A percentile compares a stretch with the other conserved stretches of the same genome.
Conservation (phyloP, 2,113 vertebrate genomes). For the Pelusios castaneus region DNA sequence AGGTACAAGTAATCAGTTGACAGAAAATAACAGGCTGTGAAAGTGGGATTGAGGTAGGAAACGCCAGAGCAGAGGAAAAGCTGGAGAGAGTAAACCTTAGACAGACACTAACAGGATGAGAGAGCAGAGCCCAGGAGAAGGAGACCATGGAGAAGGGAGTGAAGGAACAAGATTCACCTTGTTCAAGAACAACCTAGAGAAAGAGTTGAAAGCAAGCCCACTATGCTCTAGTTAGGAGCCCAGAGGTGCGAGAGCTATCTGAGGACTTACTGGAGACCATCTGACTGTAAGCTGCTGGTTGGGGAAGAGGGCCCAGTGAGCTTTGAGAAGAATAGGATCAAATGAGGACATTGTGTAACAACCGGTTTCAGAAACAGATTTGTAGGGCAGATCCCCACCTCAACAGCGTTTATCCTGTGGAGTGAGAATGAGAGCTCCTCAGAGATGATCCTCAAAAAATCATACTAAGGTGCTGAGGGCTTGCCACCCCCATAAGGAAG, state of each 20-base stretch:
- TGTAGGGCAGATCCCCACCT: not conserved
- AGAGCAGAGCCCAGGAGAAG: not conserved
- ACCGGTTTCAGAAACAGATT: not conserved
- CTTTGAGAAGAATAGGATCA: not conserved
- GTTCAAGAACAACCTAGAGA: not conserved
- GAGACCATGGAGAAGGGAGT: not conserved
- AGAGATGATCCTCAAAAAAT: not conserved
- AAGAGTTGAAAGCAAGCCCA: not conserved
- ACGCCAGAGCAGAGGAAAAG: not conserved
- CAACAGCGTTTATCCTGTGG: not conserved
- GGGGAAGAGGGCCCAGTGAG: not conserved
- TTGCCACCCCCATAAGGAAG: not conserved
- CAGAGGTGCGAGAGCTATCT: not conserved
- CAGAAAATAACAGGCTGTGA: not conserved
- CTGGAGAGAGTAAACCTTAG: not conserved
- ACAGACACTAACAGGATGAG: not conserved
- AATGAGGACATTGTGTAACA: not conserved
- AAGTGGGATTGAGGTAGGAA: not conserved
- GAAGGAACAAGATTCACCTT: not conserved
- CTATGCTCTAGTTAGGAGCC: not conserved
- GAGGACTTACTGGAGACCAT: not conserved
- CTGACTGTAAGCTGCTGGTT: not conserved
- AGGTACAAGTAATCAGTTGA: not conserved
- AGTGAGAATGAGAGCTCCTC: not conserved
- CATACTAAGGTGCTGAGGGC: not conserved